phyloP scores from a whole-genome alignment of 2,888 invertebrate genomes.

The Mamestra brassicae region DNA sequence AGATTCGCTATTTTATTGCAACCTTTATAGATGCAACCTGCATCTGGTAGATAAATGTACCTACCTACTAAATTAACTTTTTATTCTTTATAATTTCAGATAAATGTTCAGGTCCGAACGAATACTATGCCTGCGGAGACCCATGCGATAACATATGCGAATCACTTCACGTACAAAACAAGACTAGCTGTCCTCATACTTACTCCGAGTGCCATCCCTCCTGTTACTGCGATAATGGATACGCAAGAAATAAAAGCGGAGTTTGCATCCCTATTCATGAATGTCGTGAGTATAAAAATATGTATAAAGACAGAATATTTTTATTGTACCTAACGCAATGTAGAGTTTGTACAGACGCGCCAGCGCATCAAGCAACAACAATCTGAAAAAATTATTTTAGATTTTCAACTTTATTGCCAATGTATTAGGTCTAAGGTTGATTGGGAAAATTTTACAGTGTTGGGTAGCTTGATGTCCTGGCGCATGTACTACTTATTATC shows the following conservation, averaged over 20 bases:
- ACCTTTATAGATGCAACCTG: background rate
- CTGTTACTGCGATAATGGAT: slow-evolving; percentile 69
- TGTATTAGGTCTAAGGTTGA: too few relatives aligned
- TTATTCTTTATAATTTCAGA: slow-evolving; percentile 24
- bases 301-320: too few relatives aligned
- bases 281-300: slow-evolving; percentile 42
- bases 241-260: slow-evolving; percentile 52
- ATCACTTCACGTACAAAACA: slow-evolving; percentile 24
- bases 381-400: too few relatives aligned
- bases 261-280: slow-evolving; percentile 46
- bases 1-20: too few relatives aligned
- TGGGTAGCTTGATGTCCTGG: too few relatives aligned
- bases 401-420: too few relatives aligned
- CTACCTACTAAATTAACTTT: too few relatives aligned
- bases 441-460: too few relatives aligned
- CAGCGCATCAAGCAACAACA: too few relatives aligned
- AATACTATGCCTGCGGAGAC: slow-evolving; percentile 35
- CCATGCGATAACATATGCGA: slow-evolving; percentile 41
- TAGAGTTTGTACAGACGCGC: too few relatives aligned
- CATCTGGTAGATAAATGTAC: background rate
- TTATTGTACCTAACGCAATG: too few relatives aligned
- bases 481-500: too few relatives aligned
- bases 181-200: slow-evolving; percentile 34
- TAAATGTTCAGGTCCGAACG: slow-evolving; percentile 35
- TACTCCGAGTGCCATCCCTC: slow-evolving; percentile 11